Conservation (phyloP, 2,113 vertebrate genomes). For the Orycteropus afer region DNA sequence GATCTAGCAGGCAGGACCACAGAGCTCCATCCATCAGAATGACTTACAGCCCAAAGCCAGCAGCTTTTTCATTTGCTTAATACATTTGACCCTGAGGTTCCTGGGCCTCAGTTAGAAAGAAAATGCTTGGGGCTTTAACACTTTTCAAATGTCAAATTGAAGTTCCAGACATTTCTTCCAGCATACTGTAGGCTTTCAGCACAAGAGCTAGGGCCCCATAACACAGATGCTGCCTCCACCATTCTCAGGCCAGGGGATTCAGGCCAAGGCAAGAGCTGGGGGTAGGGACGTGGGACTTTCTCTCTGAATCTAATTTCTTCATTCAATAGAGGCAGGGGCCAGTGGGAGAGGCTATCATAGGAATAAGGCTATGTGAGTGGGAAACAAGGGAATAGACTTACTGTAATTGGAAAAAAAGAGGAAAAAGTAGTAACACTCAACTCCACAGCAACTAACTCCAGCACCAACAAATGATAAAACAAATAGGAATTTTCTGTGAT, state of each 20-base stretch:
- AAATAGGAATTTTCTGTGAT: background rate
- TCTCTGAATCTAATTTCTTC: constrained; percentile 26
- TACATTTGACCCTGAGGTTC: background rate
- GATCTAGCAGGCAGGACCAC: background rate
- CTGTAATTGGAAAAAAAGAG: background rate
- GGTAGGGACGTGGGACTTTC: background rate
- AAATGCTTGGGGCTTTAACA: constrained; percentile 13
- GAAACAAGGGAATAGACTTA: background rate
- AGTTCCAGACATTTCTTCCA: background rate
- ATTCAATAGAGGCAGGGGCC: background rate
- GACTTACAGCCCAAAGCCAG: background rate
- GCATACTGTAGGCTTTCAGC: background rate
- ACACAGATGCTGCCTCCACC: background rate
- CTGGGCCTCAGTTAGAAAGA: background rate
- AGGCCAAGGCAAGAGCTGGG: background rate
- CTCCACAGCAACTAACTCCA: too few relatives aligned
- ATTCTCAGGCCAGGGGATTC: background rate
- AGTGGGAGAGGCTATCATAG: background rate
- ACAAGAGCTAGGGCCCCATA: background rate
- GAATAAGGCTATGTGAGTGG: background rate
- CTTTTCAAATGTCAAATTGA: constrained; percentile 51
- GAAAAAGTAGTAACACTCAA: background rate
- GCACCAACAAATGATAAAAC: background rate
- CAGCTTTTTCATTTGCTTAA: constrained; percentile 33
- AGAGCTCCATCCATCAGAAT: background rate